phyloP scores from a whole-genome alignment of 2,797 vertebrate genomes.

The Coreius guichenoti region DNA sequence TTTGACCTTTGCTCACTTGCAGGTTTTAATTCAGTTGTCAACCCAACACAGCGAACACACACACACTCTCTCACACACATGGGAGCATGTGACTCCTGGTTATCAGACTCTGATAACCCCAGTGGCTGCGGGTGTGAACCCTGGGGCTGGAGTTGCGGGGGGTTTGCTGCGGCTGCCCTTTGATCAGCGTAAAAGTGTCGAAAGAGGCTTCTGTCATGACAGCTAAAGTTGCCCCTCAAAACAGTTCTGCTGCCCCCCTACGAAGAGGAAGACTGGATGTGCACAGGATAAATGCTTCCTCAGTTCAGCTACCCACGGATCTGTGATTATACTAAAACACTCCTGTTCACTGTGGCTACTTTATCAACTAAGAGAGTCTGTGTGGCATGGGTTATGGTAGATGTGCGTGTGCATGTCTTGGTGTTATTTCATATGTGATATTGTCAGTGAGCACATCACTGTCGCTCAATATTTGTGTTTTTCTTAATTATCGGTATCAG shows the following conservation, averaged over 20 bases:
- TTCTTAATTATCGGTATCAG: neutral
- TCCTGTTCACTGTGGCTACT: neutral
- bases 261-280: constrained; percentile 60
- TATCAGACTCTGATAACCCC: constrained; percentile 72
- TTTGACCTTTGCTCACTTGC: constrained; percentile 68
- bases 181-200: constrained; percentile 71
- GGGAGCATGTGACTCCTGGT: constrained; percentile 73
- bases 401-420: neutral
- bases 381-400: neutral
- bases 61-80: constrained; percentile 30
- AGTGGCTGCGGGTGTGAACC: constrained; percentile 73
- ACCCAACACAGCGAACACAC: neutral
- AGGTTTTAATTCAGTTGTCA: constrained; percentile 35
- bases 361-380: neutral
- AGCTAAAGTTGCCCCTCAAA: constrained; percentile 39
- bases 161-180: constrained; percentile 62
- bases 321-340: neutral
- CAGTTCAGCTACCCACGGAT: neutral
- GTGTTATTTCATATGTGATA: neutral
- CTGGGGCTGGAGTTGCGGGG: constrained; percentile 55
- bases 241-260: constrained; percentile 66
- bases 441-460: neutral
- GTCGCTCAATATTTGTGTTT: neutral
- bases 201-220: constrained; percentile 46
- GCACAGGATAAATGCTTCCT: neutral